Evolutionary conservation across 2,113 vertebrate genomes (phyloP), one percentile per base, ranked within the genome.

Genomic region (Takifugu flavidus): DNA sequence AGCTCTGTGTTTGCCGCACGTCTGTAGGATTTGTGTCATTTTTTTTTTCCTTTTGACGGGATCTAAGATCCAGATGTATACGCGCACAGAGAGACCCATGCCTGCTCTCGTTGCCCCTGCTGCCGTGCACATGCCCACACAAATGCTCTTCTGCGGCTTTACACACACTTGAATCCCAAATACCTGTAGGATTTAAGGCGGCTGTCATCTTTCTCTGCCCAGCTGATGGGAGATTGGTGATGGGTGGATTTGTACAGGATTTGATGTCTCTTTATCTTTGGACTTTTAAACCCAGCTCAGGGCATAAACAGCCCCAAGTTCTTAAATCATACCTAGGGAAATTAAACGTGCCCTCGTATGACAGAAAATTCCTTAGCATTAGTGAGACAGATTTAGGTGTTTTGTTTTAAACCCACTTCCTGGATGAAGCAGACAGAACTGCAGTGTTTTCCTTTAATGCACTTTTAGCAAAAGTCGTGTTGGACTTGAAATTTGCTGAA

Each of bases 211-310:
- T 44, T 63, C 26, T 34, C 65, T 64, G 77, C 62, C 56, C 67
- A 72, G 68, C 59, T 71, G 31, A 70, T 82, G 53, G 60, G 49
- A 74, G 65, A 70, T 62, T 71, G 70, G 67, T 54, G 55, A 56
- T 70, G 31, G 52, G 12, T 70, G 85, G 72, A 82, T 86, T 84
- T 84, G 58, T 28, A 78, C 70, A 62, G 75, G 75, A 85, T 85
- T 86, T 82, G 60, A 68, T 62, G 59, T 76, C 71, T 77, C 62
- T 76, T 84, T 67, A 75, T 78, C 64, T 82, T 75, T 82, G 53
- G 62, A 77, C 53, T 83, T 61, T 62, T 83, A 85, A 85, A 81
- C 56, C 72, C 77, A 68, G 74, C 77, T 85, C 74, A 84, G 55
- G 39, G 65, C 67, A 57, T 75, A 80, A 77, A 84, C 74, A 74